Evolutionary conservation across 2,888 invertebrate species (phyloP).

Genomic region (Oxystoma pomonae): DNA sequence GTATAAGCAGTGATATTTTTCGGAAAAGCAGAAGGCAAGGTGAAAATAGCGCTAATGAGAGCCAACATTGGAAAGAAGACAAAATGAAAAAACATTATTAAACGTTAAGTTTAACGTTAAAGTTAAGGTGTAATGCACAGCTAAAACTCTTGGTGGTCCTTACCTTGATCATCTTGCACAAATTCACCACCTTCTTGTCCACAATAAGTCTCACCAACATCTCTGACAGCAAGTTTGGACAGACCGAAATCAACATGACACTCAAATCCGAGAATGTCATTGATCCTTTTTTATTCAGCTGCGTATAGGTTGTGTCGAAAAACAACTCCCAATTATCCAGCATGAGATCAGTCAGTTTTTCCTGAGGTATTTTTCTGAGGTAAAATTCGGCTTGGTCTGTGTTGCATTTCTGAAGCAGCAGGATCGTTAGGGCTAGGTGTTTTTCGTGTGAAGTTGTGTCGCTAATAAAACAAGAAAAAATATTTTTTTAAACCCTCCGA

Average conservation of each 20-base stretch:
- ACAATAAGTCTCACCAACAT: conserved; percentile 50
- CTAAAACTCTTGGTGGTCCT: too few relatives aligned
- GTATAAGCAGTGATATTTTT: too few relatives aligned
- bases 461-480: conserved; percentile 33
- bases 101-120: too few relatives aligned
- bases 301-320: conserved; percentile 47
- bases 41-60: too few relatives aligned
- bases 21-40: too few relatives aligned
- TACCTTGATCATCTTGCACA: conserved; percentile 48
- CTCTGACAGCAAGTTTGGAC: conserved; percentile 48
- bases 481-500: too few relatives aligned
- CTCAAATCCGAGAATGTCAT: conserved; percentile 55
- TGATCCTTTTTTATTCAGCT: conserved; percentile 24
- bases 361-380: conserved; percentile 46
- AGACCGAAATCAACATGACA: conserved; percentile 50
- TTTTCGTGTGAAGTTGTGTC: conserved; percentile 41
- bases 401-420: conserved; percentile 54
- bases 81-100: too few relatives aligned
- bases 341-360: conserved; percentile 45
- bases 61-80: too few relatives aligned
- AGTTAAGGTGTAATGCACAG: too few relatives aligned
- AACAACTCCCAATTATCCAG: conserved; percentile 51
- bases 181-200: conserved; percentile 44
- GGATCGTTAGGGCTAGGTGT: conserved; percentile 48
- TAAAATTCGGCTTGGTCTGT: conserved; percentile 48